Percentiles rank a stretch among this genome's conserved stretches.
phyloP scores from a whole-genome alignment of 1,140 invertebrate genomes.

The Leptopilina clavipes region DNA sequence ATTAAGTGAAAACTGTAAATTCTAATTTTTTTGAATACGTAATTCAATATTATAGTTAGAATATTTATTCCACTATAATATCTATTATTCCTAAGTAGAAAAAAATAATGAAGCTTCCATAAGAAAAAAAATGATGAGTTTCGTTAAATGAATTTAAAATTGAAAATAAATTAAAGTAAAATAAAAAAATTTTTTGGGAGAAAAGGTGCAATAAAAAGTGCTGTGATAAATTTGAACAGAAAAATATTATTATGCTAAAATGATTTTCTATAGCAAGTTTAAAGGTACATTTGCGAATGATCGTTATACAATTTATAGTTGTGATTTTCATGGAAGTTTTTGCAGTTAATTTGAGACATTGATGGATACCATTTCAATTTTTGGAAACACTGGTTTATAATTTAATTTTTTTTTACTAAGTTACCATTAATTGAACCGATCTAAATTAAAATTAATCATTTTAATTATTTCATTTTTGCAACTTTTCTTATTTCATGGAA shows the following conservation, averaged over 20 bases:
- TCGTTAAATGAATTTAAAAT: neutral
- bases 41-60: no score
- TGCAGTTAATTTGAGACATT: constrained; percentile 50
- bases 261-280: constrained; percentile 43
- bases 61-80: no score
- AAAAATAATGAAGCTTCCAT: no score
- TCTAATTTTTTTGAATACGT: neutral
- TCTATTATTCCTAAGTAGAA: no score
- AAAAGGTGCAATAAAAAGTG: constrained; percentile 51
- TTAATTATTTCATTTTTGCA: neutral
- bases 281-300: constrained; percentile 47
- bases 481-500: neutral
- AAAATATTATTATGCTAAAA: constrained; percentile 63
- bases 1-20: neutral
- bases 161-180: neutral
- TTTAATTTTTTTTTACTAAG: constrained; percentile 4
- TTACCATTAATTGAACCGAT: neutral
- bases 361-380: constrained; percentile 40
- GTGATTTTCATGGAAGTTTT: constrained; percentile 44
- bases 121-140: no score
- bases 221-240: constrained; percentile 61
- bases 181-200: constrained; percentile 3
- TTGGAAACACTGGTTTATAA: constrained; percentile 40
- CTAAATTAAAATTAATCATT: neutral
- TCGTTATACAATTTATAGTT: constrained; percentile 56